Evolutionary conservation across 2,888 invertebrate species (phyloP).

Genomic region (Falcaria lacertinaria): DNA sequence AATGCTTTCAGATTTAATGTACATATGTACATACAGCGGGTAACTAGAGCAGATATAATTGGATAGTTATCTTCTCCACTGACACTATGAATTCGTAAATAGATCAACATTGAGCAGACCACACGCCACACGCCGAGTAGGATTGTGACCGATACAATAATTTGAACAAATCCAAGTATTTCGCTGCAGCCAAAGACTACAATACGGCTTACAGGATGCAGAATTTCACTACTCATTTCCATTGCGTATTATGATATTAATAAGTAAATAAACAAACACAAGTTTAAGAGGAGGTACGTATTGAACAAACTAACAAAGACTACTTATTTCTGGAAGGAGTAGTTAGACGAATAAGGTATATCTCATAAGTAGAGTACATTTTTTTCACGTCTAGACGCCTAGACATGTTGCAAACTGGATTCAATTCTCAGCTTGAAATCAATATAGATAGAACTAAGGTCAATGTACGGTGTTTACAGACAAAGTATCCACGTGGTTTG

Average conservation of each 20-base stretch:
- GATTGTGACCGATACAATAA: too few relatives aligned
- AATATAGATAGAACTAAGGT: conserved; percentile 51
- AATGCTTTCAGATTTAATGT: conserved; percentile 45
- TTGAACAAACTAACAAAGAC: not conserved
- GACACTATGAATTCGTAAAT: not conserved
- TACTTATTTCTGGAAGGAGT: too few relatives aligned
- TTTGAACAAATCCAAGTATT: too few relatives aligned
- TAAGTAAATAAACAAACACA: not conserved
- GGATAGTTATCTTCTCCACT: conserved; percentile 21
- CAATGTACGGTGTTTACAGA: conserved; percentile 36
- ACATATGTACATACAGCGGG: conserved; percentile 27
- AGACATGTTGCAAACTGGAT: conserved; percentile 52
- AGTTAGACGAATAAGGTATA: not conserved
- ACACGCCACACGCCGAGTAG: too few relatives aligned
- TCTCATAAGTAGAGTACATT: conserved; percentile 6
- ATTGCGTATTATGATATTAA: not conserved
- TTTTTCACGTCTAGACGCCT: conserved; percentile 60
- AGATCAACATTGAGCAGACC: not conserved
- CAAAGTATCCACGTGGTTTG: not conserved
- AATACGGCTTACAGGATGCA: not conserved
- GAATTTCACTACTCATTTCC: not conserved
- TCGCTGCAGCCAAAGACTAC: not conserved
- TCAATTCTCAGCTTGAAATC: conserved; percentile 47
- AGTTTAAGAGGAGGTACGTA: not conserved
- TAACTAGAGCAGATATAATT: conserved; percentile 48